Evolutionary conservation across 1,140 invertebrate species (phyloP).

Genomic region (Myzus persicae): DNA sequence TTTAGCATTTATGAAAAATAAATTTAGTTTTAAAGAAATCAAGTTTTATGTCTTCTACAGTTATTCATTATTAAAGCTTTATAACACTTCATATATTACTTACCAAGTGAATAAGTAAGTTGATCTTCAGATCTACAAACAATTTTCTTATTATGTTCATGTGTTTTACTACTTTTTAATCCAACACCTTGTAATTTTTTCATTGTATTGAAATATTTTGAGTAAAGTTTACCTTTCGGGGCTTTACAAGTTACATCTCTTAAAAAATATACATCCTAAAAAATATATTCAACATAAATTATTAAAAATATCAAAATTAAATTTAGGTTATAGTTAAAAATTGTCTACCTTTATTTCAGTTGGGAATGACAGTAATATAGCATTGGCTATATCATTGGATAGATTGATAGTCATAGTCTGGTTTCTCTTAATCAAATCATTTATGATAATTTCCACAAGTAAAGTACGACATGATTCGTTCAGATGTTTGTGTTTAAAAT

Average conservation of each 20-base stretch:
- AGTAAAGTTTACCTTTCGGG: neutral
- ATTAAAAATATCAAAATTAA: neutral
- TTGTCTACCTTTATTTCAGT: neutral
- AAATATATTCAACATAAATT: neutral
- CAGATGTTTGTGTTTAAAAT: neutral
- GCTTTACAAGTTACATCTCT: neutral
- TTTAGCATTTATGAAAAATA: too few relatives aligned
- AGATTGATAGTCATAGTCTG: neutral
- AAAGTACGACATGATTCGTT: neutral
- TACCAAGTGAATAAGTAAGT: neutral
- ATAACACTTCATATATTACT: neutral
- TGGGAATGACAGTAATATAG: neutral
- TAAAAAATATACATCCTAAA: conserved; percentile 4
- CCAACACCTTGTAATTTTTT: neutral
- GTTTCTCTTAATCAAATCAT: neutral
- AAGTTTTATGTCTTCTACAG: neutral
- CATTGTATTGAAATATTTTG: neutral
- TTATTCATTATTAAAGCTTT: neutral
- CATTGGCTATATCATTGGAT: neutral
- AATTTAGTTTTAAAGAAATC: neutral
- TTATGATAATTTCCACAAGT: neutral
- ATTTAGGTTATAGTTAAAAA: neutral
- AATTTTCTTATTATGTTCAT: neutral
- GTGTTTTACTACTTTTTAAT: neutral
- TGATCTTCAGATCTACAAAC: neutral